phyloP scores from a whole-genome alignment of 2,888 invertebrate genomes.

The Diaphora mendica region DNA sequence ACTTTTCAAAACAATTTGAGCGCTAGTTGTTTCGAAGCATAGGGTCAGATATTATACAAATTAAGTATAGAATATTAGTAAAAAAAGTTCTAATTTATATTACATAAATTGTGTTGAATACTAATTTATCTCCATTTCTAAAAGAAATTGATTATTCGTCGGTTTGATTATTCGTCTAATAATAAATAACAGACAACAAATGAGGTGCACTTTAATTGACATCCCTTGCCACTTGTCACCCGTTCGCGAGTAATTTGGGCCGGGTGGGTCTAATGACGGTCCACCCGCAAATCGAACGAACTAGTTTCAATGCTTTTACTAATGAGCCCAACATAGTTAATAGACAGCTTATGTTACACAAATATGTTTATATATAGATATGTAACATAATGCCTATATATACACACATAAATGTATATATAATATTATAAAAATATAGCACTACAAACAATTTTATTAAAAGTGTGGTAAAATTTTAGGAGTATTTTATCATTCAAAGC shows the following conservation, averaged over 20 bases:
- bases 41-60: no score
- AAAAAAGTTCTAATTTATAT: no score
- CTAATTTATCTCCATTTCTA: neutral
- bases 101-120: no score
- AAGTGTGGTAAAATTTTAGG: no score
- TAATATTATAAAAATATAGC: no score
- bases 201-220: constrained; percentile 45
- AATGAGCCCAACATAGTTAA: constrained; percentile 58
- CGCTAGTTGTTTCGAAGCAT: neutral
- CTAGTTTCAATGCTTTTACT: constrained; percentile 53
- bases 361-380: neutral
- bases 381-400: no score
- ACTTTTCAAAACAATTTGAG: neutral
- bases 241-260: constrained; percentile 54
- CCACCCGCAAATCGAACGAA: constrained; percentile 29
- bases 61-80: no score
- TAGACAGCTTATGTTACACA: constrained; percentile 17
- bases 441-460: no score
- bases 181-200: constrained; percentile 37
- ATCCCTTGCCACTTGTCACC: constrained; percentile 42
- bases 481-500: no score
- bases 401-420: no score
- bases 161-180: neutral
- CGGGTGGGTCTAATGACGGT: constrained; percentile 45
- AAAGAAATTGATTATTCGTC: neutral